Conservation (phyloP, 2,888 invertebrate species). For the Anoncus sp. region DNA sequence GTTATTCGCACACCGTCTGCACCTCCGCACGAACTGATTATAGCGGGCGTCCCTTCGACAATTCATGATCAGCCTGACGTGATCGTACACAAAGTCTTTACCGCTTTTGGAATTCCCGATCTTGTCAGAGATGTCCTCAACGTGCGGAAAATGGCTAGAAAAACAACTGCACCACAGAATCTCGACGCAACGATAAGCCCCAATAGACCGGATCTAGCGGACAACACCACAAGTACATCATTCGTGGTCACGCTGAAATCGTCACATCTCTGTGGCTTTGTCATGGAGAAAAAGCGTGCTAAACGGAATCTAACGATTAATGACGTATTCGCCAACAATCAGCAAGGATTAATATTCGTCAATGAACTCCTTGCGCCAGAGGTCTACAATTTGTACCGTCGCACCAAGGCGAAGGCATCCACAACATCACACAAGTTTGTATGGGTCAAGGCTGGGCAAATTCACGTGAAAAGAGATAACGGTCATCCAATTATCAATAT, state of each 20-base stretch:
- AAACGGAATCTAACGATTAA: not conserved
- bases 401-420: not conserved
- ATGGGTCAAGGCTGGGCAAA: slow-evolving; percentile 5
- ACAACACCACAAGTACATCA: too few species aligned
- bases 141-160: too few species aligned
- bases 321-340: not conserved
- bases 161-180: too few species aligned
- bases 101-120: too few species aligned
- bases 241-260: not conserved
- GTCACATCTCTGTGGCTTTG: not conserved
- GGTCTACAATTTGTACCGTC: not conserved
- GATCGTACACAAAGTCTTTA: too few species aligned
- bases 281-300: not conserved
- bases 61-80: too few species aligned
- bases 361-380: slow-evolving; percentile 10
- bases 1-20: too few species aligned
- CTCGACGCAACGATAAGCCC: too few species aligned
- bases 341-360: slow-evolving; percentile 1
- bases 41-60: too few species aligned
- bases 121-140: too few species aligned
- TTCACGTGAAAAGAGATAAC: not conserved
- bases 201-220: too few species aligned
- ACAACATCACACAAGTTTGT: not conserved
- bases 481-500: not conserved
- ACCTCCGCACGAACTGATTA: too few species aligned